Base-by-base conservation (phyloP, 2,888 invertebrate genomes). In the Hypsopygia costalis region DNA sequence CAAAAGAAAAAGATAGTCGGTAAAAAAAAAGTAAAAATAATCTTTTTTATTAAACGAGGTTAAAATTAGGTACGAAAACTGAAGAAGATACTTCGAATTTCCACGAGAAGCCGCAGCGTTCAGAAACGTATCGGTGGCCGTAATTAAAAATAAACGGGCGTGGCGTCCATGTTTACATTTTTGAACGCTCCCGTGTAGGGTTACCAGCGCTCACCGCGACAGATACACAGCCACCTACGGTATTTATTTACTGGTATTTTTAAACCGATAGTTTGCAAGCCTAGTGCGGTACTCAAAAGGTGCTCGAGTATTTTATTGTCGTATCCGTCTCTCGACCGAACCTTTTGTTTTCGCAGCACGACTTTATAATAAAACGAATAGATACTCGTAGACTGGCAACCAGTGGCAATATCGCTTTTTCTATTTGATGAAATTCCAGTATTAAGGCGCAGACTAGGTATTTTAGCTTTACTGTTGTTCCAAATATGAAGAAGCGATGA, bases 131-230 rank as follows among this genome's bases (percentile, higher is more conserved):
- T 51, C 55, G 55, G 51, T 55, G 44, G 49, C 53, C 47, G 58
- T 63, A 64, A 67, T 69, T 69, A 67, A 68, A 69, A 69, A 67
- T 63, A 66, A 67, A 67, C 63, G 53, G 41, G 55, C 51, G 54
- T 43, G 48, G 46, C 49, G 51, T 43, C 58, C 40, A 53, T 69
- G 68, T 67, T 69, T 65, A 67, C 63, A 52, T 60, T 55, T 55
- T 52, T 50, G 52, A 62, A 55, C 57, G 55, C 50, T 47, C 51
- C 42, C 45, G 44, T 40, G 36, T 47, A 53, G 52, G 50, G 51
- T 50, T 46, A 41, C 36, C 41, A 36, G 28, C 36, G 30, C 36
- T 11, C 8, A 8, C 12, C 41, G 31, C 38, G 48, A 49, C 43
- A 37, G 46, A 46, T 46, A 47, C 25, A 25, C 41, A 2, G 34